These are phyloP conservation scores for Zenarchopterus dispar DNA, from an alignment of 2,797 vertebrate species.

Conservation along the genomic window DNA sequence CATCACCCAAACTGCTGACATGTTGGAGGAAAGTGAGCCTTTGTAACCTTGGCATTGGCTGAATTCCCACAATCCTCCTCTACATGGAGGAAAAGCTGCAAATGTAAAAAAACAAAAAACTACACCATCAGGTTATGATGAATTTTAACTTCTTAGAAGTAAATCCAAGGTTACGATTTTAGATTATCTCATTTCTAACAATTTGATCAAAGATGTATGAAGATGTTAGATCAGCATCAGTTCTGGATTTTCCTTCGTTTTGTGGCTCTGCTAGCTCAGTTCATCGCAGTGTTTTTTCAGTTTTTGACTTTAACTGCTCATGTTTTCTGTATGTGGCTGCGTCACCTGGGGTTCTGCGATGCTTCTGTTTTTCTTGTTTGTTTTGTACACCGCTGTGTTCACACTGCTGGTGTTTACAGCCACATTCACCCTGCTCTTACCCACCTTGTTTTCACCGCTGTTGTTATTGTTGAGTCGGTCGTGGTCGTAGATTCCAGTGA, in stretches of 20 bases:
- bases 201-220: no score
- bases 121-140: no score
- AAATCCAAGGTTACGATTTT: no score
- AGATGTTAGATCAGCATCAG: no score
- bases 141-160: no score
- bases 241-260: not conserved
- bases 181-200: no score
- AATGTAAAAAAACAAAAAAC: not conserved
- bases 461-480: slow-evolving; percentile 72
- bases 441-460: slow-evolving; percentile 86
- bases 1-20: not conserved
- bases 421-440: slow-evolving; percentile 17
- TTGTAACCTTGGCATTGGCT: not conserved
- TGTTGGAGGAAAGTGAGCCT: slow-evolving; percentile 1
- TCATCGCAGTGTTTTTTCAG: no score
- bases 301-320: no score
- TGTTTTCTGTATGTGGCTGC: no score
- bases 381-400: not conserved
- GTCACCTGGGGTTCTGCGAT: not conserved
- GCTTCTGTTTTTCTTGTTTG: accelerated
- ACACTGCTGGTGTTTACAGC: no score
- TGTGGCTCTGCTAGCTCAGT: not conserved
- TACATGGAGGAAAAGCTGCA: not conserved
- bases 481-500: slow-evolving; percentile 85
- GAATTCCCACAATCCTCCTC: slow-evolving; percentile 10